A percentile compares a stretch with the other conserved stretches of the same genome.
Evolutionary conservation across 2,113 vertebrate genomes (phyloP).

Genomic region (Paratilapia polleni): DNA sequence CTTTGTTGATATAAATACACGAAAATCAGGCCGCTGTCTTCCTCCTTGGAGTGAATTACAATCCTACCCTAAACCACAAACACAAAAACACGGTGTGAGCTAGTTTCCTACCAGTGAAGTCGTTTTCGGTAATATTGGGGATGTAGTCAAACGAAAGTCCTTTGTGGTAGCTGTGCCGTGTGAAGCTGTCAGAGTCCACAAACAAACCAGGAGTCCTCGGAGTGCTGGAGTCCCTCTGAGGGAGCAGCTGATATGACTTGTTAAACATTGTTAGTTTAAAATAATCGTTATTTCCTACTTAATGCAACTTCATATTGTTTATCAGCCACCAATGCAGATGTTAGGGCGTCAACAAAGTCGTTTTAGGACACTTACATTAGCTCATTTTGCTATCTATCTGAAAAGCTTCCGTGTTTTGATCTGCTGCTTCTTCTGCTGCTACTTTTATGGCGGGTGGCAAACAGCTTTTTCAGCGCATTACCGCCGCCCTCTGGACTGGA

Average conservation of each 20-base stretch:
- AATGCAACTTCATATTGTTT: neutral
- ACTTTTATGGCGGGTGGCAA: neutral
- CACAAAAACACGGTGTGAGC: too few species aligned
- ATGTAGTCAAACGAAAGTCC: slow-evolving; percentile 81
- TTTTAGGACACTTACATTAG: neutral
- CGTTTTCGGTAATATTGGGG: slow-evolving; percentile 71
- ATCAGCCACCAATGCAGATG: neutral
- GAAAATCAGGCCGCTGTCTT: neutral
- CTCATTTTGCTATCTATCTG: neutral
- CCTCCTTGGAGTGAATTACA: neutral
- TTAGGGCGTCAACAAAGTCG: neutral
- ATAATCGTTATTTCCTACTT: neutral
- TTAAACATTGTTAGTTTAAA: slow-evolving; percentile 74
- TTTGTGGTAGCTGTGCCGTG: slow-evolving; percentile 48
- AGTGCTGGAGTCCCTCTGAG: slow-evolving; percentile 76
- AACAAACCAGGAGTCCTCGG: slow-evolving; percentile 79
- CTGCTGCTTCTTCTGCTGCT: neutral
- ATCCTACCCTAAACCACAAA: neutral
- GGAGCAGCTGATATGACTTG: slow-evolving; percentile 80
- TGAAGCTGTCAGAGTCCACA: slow-evolving; percentile 61
- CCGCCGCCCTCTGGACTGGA: neutral
- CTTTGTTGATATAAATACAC: neutral
- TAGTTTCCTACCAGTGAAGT: slow-evolving; percentile 73
- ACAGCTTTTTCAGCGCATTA: neutral
- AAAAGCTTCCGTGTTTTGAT: slow-evolving; percentile 55